Percentiles rank a stretch among this genome's conserved stretches.
Evolutionary conservation across 2,113 vertebrate genomes (phyloP).

Genomic region (Terrapene triunguis): DNA sequence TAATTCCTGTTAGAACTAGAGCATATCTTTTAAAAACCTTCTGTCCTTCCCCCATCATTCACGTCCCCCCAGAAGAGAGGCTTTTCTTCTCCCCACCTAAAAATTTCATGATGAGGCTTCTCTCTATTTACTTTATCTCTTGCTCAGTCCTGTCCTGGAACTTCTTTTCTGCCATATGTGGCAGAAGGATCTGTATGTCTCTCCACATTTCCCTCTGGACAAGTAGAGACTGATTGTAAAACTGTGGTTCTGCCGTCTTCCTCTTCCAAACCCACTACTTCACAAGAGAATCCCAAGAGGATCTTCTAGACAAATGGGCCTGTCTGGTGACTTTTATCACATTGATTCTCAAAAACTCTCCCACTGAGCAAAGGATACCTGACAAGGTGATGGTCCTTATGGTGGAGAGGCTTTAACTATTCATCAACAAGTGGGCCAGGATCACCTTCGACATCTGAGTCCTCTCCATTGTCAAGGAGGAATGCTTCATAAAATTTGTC

Average conservation of each 20-base stretch:
- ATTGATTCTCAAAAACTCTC: constrained; percentile 18
- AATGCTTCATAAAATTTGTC: constrained; percentile 1
- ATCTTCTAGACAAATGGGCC: background rate
- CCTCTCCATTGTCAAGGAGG: background rate
- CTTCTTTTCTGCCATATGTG: background rate
- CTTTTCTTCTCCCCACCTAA: background rate
- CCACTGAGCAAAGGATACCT: background rate
- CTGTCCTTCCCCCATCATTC: background rate
- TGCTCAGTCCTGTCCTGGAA: background rate
- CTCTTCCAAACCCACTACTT: background rate
- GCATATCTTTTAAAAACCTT: background rate
- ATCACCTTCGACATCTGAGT: background rate
- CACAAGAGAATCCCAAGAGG: constrained; percentile 20
- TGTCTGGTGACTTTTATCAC: constrained; percentile 4
- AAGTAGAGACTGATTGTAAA: background rate
- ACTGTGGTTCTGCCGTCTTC: constrained; percentile 19
- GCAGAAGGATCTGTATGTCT: background rate
- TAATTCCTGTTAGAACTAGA: background rate
- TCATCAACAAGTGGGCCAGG: constrained; percentile 18
- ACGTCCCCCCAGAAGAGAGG: rapidly evolving
- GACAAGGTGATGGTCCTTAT: background rate
- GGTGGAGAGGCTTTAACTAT: background rate
- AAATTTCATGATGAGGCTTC: background rate
- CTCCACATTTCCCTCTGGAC: background rate
- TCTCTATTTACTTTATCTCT: constrained; percentile 28